phyloP scores from a whole-genome alignment of 2,797 vertebrate genomes.

The Lepilemur ruficaudatus region DNA sequence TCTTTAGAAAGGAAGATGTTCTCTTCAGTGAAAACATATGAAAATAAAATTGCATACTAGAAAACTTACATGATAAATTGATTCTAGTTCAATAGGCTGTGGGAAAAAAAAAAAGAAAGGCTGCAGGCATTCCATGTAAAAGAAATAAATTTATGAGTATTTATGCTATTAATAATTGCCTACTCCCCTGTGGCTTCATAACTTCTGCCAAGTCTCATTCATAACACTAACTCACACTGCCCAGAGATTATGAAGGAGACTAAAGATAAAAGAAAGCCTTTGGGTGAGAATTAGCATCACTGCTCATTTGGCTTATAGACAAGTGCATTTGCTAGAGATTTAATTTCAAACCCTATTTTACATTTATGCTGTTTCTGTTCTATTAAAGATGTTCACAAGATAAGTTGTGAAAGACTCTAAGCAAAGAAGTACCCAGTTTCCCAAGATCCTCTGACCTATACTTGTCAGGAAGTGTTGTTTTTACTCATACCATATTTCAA shows the following conservation, averaged over 20 bases:
- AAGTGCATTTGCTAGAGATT: neutral
- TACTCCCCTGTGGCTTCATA: neutral
- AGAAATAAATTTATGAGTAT: conserved; percentile 46
- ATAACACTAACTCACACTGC: neutral
- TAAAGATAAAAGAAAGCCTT: conserved; percentile 18
- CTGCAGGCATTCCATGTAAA: neutral
- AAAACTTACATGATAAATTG: conserved; percentile 43
- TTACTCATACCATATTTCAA: neutral
- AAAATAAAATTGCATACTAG: neutral
- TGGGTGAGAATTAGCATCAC: neutral
- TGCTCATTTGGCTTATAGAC: conserved; percentile 30
- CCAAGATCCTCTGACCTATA: rapidly evolving
- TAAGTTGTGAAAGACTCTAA: neutral
- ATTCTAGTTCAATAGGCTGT: neutral
- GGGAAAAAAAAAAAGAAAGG: neutral
- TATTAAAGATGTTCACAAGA: neutral
- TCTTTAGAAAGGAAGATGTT: neutral
- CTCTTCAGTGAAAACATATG: neutral
- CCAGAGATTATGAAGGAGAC: neutral
- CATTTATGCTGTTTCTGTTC: neutral
- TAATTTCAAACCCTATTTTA: conserved; percentile 33
- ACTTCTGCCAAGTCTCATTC: neutral
- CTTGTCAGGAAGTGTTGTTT: neutral
- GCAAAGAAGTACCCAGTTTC: neutral
- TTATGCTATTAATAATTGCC: neutral